Percentiles rank a stretch among this genome's conserved stretches.
Conservation (phyloP, 1,140 invertebrate genomes). For the Lordiphosa collinella region DNA sequence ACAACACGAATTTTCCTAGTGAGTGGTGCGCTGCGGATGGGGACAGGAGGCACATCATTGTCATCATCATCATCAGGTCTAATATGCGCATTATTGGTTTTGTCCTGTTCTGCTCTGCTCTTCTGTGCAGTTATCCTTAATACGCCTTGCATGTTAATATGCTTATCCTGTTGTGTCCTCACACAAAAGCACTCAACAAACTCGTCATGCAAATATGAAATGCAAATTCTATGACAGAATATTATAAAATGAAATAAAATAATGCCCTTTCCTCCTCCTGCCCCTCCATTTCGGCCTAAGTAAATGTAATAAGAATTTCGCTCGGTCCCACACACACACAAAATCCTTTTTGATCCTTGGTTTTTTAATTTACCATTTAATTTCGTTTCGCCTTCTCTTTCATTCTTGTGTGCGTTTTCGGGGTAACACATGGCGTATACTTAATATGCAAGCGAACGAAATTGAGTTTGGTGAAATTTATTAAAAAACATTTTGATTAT, state of each 20-base stretch:
- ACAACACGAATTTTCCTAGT: conserved; percentile 25
- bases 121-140: conserved; percentile 62
- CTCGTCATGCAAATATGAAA: conserved; percentile 71
- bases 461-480: conserved; percentile 34
- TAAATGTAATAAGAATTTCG: conserved; percentile 45
- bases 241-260: conserved; percentile 41
- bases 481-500: conserved; percentile 35
- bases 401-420: conserved; percentile 7
- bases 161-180: conserved; percentile 39
- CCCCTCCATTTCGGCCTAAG: conserved; percentile 11
- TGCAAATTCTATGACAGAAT: conserved; percentile 64
- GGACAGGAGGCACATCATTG: conserved; percentile 24
- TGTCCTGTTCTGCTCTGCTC: conserved; percentile 33
- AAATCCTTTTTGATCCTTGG: conserved; percentile 71
- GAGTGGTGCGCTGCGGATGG: not conserved
- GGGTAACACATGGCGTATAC: conserved; percentile 67
- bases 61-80: conserved; percentile 68
- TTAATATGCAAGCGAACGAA: conserved; percentile 33
- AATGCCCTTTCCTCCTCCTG: not conserved
- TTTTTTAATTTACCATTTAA: conserved; percentile 70
- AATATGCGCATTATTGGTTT: conserved; percentile 77
- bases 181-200: conserved; percentile 29
- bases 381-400: conserved; percentile 37
- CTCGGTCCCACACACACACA: conserved; percentile 8
- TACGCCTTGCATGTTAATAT: conserved; percentile 67